phyloP scores from a whole-genome alignment of 2,888 invertebrate species.

The Ecdyonurus torrentis region DNA sequence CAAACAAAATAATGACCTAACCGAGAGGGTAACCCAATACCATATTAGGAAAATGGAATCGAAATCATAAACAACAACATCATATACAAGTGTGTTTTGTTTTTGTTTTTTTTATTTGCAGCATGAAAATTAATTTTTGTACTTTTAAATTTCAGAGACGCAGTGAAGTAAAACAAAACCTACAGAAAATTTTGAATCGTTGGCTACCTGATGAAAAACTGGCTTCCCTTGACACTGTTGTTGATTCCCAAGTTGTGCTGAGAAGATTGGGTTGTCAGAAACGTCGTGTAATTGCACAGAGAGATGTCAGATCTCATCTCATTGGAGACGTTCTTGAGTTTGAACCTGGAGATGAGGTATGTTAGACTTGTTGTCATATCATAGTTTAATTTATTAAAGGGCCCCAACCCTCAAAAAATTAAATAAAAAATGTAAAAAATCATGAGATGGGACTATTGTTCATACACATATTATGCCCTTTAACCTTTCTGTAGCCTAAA shows the following conservation, averaged over 20 bases:
- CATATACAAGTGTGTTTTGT: too few species aligned
- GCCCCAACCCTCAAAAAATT: too few species aligned
- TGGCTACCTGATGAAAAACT: constrained; percentile 72
- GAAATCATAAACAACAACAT: too few species aligned
- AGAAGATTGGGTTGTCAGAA: constrained; percentile 70
- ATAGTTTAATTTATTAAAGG: too few species aligned
- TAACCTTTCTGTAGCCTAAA: too few species aligned
- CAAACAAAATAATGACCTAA: too few species aligned
- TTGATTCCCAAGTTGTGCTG: constrained; percentile 58
- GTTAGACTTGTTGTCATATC: too few species aligned
- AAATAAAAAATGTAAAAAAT: too few species aligned
- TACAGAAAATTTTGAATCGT: constrained; percentile 46
- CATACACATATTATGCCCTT: too few species aligned
- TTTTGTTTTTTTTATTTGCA: constrained; percentile 7
- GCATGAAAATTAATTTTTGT: not conserved
- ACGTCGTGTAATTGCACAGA: constrained; percentile 49
- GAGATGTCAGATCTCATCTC: constrained; percentile 68
- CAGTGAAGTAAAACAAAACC: constrained; percentile 43
- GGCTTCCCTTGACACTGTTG: constrained; percentile 52
- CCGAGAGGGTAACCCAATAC: too few species aligned
- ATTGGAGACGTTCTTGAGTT: constrained; percentile 66
- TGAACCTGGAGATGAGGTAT: constrained; percentile 29
- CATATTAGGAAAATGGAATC: too few species aligned
- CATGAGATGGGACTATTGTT: too few species aligned
- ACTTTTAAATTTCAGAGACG: constrained; percentile 39